phyloP scores from a whole-genome alignment of 2,113 vertebrate genomes.

The Lepisosteus oculatus region DNA sequence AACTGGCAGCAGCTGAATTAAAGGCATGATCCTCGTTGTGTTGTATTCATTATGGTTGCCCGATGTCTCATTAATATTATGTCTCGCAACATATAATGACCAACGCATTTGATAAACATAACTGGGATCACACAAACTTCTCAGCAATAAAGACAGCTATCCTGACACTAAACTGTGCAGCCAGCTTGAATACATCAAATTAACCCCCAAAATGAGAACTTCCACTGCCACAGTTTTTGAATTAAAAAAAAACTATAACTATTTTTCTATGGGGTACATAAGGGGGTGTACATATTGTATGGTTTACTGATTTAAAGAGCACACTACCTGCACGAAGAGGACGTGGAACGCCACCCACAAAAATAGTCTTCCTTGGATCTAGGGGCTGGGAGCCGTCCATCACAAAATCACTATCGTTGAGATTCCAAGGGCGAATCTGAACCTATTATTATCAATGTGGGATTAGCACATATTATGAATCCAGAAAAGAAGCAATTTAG shows the following conservation, averaged over 20 bases:
- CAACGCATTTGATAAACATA: neutral
- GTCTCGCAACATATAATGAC: neutral
- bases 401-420: constrained; percentile 98
- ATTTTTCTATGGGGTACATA: too few relatives aligned
- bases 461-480: neutral
- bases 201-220: neutral
- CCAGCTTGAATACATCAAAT: neutral
- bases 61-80: constrained; percentile 3
- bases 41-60: neutral
- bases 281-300: too few relatives aligned
- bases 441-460: constrained; percentile 65
- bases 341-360: constrained; percentile 96
- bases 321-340: constrained; percentile 90
- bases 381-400: constrained; percentile 98
- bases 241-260: too few relatives aligned
- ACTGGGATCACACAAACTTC: neutral
- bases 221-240: neutral
- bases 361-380: constrained; percentile 97
- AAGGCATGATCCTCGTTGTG: neutral
- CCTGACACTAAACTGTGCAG: neutral
- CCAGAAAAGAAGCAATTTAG: neutral
- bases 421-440: constrained; percentile 97
- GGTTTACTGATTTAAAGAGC: neutral
- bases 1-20: neutral
- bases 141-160: neutral